A percentile compares a stretch with the other conserved stretches of the same genome.
Conservation (phyloP, 2,797 vertebrate species). For the Eupleurogrammus muticus region DNA sequence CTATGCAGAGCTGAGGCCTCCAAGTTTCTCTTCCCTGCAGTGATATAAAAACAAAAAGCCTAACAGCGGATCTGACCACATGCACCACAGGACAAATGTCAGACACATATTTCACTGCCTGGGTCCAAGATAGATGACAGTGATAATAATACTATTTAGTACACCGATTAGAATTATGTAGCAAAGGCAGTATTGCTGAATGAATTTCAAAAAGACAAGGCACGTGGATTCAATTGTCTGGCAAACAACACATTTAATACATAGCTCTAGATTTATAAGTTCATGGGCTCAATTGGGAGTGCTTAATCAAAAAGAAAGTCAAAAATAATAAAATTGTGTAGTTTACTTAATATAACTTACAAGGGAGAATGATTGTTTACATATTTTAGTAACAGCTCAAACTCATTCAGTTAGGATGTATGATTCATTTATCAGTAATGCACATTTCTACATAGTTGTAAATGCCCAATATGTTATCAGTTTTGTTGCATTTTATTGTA, state of each 20-base stretch:
- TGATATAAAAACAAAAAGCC: slow-evolving; percentile 69
- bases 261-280: neutral
- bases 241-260: neutral
- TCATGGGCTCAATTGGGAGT: neutral
- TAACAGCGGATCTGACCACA: slow-evolving; percentile 58
- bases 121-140: slow-evolving; percentile 35
- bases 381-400: neutral
- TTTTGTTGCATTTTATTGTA: neutral
- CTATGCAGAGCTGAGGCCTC: slow-evolving; percentile 48
- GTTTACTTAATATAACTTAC: neutral
- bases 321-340: neutral
- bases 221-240: neutral
- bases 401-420: neutral
- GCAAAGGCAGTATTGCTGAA: slow-evolving; percentile 25
- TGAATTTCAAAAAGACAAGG: slow-evolving; percentile 2
- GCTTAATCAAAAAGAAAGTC: neutral
- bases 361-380: neutral
- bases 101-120: slow-evolving; percentile 43
- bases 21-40: slow-evolving; percentile 63
- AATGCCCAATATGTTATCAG: neutral
- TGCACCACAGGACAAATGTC: slow-evolving; percentile 57
- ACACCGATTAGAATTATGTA: slow-evolving; percentile 22
- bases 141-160: slow-evolving; percentile 24
- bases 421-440: neutral
- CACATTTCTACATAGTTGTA: neutral